Conservation (phyloP, 2,797 vertebrate genomes). For the Sebastes baramenuke region DNA sequence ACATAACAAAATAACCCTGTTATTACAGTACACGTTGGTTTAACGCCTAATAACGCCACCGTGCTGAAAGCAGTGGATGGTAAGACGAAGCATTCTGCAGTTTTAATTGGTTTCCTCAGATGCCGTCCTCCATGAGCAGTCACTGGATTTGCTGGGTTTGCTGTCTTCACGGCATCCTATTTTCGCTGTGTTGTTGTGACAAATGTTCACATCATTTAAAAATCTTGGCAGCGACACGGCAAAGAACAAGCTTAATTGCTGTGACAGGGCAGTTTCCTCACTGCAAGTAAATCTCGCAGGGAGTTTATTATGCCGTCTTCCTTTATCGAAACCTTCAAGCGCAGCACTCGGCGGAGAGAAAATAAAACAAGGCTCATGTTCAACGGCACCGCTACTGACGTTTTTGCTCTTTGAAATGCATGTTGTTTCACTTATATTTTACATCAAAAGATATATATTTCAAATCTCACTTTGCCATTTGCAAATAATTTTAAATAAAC, state of each 20-base stretch:
- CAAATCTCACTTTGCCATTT: neutral
- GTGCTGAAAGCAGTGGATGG: neutral
- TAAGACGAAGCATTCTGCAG: neutral
- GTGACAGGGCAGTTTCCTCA: conserved; percentile 14
- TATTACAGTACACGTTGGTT: neutral
- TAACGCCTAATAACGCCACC: neutral
- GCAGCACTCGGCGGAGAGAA: neutral
- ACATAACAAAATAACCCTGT: neutral
- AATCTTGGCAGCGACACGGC: neutral
- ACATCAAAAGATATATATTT: neutral
- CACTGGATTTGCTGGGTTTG: neutral
- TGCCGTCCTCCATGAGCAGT: neutral
- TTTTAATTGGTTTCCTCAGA: conserved; percentile 6
- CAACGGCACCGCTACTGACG: neutral
- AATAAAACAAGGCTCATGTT: neutral
- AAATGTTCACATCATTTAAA: conserved; percentile 10
- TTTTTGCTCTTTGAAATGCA: neutral
- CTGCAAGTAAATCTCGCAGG: neutral
- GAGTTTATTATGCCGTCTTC: neutral
- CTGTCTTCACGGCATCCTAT: neutral
- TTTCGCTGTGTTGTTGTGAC: neutral
- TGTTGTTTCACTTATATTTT: neutral
- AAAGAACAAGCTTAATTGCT: conserved; percentile 2
- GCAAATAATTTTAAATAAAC: neutral
- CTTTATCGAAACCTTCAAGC: neutral